Base-by-base conservation (phyloP, 2,888 invertebrate genomes). In the Julus scanicus region DNA sequence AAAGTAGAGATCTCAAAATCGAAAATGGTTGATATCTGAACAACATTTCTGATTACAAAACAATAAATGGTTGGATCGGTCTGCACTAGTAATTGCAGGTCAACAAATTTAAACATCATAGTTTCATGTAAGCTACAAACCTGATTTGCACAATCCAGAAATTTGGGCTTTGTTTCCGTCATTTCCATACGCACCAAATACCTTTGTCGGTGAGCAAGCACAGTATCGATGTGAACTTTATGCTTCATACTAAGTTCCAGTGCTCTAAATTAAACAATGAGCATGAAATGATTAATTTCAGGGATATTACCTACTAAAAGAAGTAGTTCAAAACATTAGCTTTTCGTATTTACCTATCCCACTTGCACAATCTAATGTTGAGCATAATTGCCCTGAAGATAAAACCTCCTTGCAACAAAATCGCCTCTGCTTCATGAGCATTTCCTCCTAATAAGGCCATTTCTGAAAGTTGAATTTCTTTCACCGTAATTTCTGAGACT, bases 211-310 rank as follows among this genome's bases (percentile, higher is more conserved):
- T 94, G 93, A 63, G 94, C 94, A 86, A 96, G 91, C n/a, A 96
- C 95, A 8, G 95, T 94, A 90, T 96, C 96, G 29, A 96, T 92
- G 90, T 95, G 94, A 4, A 94, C 94, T 91, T 95, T 95, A 91
- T 96, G 94, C 91, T 95, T 95, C 4, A 95, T 92, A 0, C 96
- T 95, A 89, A 96, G 92, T 90, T 96, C 96, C 88, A 96, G 92
- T 1, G 96, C 96, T 91, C 96, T 95, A 91, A 44, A 90, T 90
- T 80, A 88, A 44, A 89, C 17, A 9, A 29, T 5, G 3, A 29
- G 11, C 29, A 29, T 29, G 9, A 29, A 71, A 71, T 11, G 4
- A 71, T 29, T 29, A 71, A 71, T 71, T 29, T 29, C 5, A 29
- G 29, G 39, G 44, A 17, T 84, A 37, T 44, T 48, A 39, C 86